Percentiles rank a stretch among this genome's conserved stretches.
phyloP scores from a whole-genome alignment of 2,113 vertebrate genomes.

The Bagarius yarrelli region DNA sequence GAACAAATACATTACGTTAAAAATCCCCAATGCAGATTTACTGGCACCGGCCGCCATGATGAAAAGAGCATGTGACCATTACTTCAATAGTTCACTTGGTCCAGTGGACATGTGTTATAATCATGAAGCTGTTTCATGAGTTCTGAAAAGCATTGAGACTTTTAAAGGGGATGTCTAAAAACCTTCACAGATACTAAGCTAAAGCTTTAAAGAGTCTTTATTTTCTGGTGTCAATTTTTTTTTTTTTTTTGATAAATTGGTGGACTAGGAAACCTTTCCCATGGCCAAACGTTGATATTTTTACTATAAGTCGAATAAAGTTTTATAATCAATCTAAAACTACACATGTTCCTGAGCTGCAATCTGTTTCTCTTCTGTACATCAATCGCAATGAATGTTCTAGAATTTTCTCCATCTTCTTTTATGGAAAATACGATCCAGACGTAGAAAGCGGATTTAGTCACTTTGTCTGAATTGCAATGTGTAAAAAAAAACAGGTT shows the following conservation, averaged over 20 bases:
- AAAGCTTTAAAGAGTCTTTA: background rate
- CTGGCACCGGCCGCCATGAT: background rate
- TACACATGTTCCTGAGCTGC: background rate
- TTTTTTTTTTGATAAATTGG: background rate
- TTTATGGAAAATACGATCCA: background rate
- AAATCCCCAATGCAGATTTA: background rate
- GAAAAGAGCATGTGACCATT: constrained; percentile 19
- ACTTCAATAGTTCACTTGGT: background rate
- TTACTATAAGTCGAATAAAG: background rate
- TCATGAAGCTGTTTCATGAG: constrained; percentile 2
- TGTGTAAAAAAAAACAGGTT: background rate
- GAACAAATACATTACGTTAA: background rate
- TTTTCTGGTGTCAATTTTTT: background rate
- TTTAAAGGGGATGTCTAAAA: background rate
- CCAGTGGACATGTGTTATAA: constrained; percentile 18
- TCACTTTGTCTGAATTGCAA: background rate
- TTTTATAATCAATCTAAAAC: background rate
- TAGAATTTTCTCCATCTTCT: background rate
- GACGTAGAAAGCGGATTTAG: background rate
- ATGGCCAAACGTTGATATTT: background rate
- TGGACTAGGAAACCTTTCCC: background rate
- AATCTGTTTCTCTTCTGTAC: background rate
- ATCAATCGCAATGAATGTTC: background rate
- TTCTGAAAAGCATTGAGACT: background rate
- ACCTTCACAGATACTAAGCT: background rate